phyloP scores from a whole-genome alignment of 2,888 invertebrate species.

The Cloeon dipterum region DNA sequence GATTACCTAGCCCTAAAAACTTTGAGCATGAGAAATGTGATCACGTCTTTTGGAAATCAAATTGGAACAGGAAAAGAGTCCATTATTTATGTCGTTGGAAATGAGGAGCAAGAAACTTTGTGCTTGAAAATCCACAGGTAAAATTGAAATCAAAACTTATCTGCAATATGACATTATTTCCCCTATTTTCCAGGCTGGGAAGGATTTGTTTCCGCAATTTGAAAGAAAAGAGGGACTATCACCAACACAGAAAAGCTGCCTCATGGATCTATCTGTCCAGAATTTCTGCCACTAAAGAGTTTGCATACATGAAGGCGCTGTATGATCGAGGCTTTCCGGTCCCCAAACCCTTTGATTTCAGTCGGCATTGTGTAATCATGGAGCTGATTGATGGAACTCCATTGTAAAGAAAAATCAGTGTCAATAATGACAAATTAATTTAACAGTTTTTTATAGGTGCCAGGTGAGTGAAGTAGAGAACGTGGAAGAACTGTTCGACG shows the following conservation, averaged over 20 bases:
- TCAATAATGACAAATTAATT: neutral
- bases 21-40: slow-evolving; percentile 48
- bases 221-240: slow-evolving; percentile 91
- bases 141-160: slow-evolving; percentile 3
- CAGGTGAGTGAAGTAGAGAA: slow-evolving; percentile 38
- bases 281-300: slow-evolving; percentile 92
- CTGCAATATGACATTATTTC: neutral
- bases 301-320: slow-evolving; percentile 89
- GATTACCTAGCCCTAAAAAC: slow-evolving; percentile 90
- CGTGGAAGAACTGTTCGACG: slow-evolving; percentile 63
- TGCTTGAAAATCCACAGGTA: slow-evolving; percentile 80
- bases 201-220: slow-evolving; percentile 90
- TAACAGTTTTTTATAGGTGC: slow-evolving; percentile 18
- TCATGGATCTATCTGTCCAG: slow-evolving; percentile 95
- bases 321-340: slow-evolving; percentile 81
- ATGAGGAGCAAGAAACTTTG: slow-evolving; percentile 52
- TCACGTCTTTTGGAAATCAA: slow-evolving; percentile 85
- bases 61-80: slow-evolving; percentile 99
- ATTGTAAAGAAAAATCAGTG: slow-evolving; percentile 25
- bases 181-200: slow-evolving; percentile 43
- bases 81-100: slow-evolving; percentile 75
- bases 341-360: slow-evolving; percentile 75
- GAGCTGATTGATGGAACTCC: slow-evolving; percentile 66
- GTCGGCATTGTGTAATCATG: slow-evolving; percentile 83
- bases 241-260: slow-evolving; percentile 64